Base-by-base conservation (phyloP, 2,113 vertebrate species). In the Pseudopodoces humilis region DNA sequence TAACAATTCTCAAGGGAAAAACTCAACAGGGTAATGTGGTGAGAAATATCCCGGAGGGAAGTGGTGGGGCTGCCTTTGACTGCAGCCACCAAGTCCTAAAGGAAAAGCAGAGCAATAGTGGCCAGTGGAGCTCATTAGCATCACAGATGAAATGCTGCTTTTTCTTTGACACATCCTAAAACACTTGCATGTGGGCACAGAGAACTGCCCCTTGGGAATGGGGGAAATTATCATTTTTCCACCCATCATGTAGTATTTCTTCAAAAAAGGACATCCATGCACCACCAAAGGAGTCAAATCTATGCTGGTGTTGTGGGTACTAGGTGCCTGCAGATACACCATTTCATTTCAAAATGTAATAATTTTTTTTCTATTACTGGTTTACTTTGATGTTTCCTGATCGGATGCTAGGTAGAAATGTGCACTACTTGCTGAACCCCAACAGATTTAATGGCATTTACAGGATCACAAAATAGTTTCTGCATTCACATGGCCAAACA, bases 391-490 rank as follows among this genome's bases (percentile, higher is more conserved):
- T 77, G 86, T 62, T 46, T 12, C 19, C 13, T 55, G 28, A 33
- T 24, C 4, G 50, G 58, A 80, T 35, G 8, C 31, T 79, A 60
- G 72, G 9, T 60, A 76, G 60, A 56, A 94, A 91, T 13, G 12
- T n/a, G 69, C 37, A 1, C 12, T 84, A 50, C 52, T 43, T 92
- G 69, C 83, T 94, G 87, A 95, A 96, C 83, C 25, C n/a, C 41
- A 78, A 43, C 65, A 83, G 41, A 92, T 70, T 89, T 92, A 85
- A 85, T 78, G 77, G 47, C 43, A 75, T 83, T 96, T 86, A 92
- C 68, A 88, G 94, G 63, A 56, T 63, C 87, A 87, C 92, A 90
- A 96, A 95, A 76, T 22, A 63, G 37, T 22, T 95, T 96, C 89
- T 39, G 5, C 33, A 53, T 43, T 90, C 70, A 90, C 88, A 53